These are phyloP conservation scores for Parelbella ahira DNA, from an alignment of 2,888 invertebrate species.

Conservation along the genomic window DNA sequence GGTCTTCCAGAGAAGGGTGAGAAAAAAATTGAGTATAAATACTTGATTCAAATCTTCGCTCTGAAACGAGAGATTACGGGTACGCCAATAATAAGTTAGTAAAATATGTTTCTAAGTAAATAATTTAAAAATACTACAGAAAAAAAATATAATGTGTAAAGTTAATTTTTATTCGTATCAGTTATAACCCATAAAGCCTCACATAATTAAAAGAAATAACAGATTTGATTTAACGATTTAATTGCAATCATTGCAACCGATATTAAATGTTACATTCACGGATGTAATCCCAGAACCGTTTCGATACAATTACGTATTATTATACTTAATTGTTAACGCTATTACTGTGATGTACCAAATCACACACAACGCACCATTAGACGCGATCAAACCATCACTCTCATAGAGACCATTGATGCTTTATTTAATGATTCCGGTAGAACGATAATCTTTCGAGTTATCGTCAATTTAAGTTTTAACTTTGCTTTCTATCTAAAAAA, in stretches of 20 bases:
- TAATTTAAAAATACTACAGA: too few species aligned
- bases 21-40: too few species aligned
- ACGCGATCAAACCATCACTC: constrained; percentile 47
- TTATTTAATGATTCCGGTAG: constrained; percentile 48
- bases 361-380: constrained; percentile 49
- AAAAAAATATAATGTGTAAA: too few species aligned
- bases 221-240: constrained; percentile 24
- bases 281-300: constrained; percentile 17
- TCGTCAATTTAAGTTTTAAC: constrained; percentile 21
- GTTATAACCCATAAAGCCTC: constrained; percentile 4
- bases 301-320: constrained; percentile 52
- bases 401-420: constrained; percentile 48
- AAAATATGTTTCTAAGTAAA: too few species aligned
- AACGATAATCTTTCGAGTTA: constrained; percentile 38
- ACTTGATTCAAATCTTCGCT: too few species aligned
- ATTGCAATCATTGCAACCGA: constrained; percentile 21
- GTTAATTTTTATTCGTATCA: too few species aligned
- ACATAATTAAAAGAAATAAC: constrained; percentile 9
- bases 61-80: too few species aligned
- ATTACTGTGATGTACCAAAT: constrained; percentile 60
- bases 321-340: constrained; percentile 57
- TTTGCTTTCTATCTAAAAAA: constrained; percentile 8
- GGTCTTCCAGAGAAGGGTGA: too few species aligned
- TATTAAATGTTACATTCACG: constrained; percentile 20
- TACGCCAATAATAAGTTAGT: too few species aligned